phyloP scores from a whole-genome alignment of 2,797 vertebrate genomes.

The Poliocrania exsul region DNA sequence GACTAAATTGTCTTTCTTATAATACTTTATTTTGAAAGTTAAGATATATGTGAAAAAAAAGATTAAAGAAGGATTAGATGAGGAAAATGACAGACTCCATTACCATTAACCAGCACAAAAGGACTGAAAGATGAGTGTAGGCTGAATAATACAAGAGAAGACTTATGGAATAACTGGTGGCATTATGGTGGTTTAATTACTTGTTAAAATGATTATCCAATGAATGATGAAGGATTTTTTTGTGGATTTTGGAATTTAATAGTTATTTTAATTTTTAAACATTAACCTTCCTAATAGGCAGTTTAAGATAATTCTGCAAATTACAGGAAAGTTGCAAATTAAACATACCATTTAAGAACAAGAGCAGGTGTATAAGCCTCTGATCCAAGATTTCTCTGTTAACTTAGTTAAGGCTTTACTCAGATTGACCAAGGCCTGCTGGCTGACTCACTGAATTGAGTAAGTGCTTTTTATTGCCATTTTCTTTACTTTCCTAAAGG shows the following conservation, averaged over 20 bases:
- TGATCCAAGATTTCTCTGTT: conserved; percentile 34
- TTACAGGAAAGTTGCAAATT: conserved; percentile 67
- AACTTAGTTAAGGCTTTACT: conserved; percentile 47
- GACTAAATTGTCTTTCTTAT: neutral
- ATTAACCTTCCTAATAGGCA: conserved; percentile 61
- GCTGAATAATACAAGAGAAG: conserved; percentile 20
- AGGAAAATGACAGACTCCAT: neutral
- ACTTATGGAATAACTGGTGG: conserved; percentile 16
- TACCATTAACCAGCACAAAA: neutral
- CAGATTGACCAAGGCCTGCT: conserved; percentile 34
- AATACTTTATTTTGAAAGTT: conserved; percentile 6
- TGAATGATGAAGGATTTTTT: conserved; percentile 52
- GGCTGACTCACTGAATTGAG: conserved; percentile 16
- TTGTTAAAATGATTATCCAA: conserved; percentile 56
- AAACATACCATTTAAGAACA: conserved; percentile 54
- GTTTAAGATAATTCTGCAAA: conserved; percentile 68
- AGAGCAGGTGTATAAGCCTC: conserved; percentile 52
- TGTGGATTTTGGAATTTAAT: conserved; percentile 62
- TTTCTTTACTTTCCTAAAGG: conserved; percentile 36
- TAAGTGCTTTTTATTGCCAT: neutral
- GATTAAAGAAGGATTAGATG: neutral
- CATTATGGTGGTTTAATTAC: conserved; percentile 58
- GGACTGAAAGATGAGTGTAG: neutral
- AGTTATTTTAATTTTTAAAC: conserved; percentile 64
- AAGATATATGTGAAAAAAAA: neutral